phyloP scores from a whole-genome alignment of 1,140 invertebrate genomes.

The Sarcophaga bullata region DNA sequence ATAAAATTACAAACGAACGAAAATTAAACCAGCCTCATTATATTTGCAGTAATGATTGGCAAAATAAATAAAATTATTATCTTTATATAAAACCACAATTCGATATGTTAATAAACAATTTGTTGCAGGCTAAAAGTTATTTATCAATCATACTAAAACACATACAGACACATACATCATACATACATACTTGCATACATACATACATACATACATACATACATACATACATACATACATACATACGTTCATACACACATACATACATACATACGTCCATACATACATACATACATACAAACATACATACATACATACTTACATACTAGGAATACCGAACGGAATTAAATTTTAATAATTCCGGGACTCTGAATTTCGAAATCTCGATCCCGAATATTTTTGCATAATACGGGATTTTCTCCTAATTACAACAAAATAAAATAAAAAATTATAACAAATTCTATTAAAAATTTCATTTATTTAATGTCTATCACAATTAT shows the following conservation, averaged over 20 bases:
- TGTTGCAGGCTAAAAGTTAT: slow-evolving; percentile 8
- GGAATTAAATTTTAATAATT: not conserved
- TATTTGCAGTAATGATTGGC: slow-evolving; percentile 27
- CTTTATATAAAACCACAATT: slow-evolving; percentile 32
- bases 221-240: not conserved
- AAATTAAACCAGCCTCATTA: not conserved
- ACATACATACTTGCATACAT: not conserved
- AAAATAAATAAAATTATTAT: slow-evolving; percentile 36
- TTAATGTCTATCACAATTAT: too few relatives aligned
- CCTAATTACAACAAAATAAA: too few relatives aligned
- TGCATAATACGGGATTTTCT: too few relatives aligned
- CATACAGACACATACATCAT: not conserved
- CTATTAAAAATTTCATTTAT: too few relatives aligned
- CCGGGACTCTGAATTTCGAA: too few relatives aligned
- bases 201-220: not conserved
- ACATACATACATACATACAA: not conserved
- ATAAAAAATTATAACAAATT: too few relatives aligned
- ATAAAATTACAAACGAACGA: not conserved
- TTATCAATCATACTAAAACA: not conserved
- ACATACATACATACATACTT: too few relatives aligned
- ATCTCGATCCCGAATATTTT: too few relatives aligned
- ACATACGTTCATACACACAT: not conserved
- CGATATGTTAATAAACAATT: slow-evolving; percentile 37
- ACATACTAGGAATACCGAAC: not conserved
- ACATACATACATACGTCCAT: slow-evolving; percentile 1